These are phyloP conservation scores for Orussus abietinus DNA, from an alignment of 1,140 invertebrate species.

Conservation along the genomic window DNA sequence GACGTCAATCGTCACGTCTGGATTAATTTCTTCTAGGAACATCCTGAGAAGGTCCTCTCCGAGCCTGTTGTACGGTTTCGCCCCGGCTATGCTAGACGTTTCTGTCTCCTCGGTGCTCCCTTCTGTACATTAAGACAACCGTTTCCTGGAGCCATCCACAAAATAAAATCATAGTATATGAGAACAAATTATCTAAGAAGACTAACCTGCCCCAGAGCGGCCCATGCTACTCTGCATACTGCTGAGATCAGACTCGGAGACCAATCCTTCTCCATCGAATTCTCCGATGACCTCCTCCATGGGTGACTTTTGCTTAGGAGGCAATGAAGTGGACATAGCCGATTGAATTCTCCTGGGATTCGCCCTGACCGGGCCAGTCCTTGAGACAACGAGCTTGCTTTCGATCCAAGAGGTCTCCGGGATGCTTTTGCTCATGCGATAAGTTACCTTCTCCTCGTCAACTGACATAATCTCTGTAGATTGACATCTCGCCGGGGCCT, in stretches of 20 bases:
- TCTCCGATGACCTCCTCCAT: slow-evolving; percentile 34
- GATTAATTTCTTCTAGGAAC: slow-evolving; percentile 84
- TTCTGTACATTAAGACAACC: slow-evolving; percentile 26
- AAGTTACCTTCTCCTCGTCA: slow-evolving; percentile 30
- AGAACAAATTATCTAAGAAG: slow-evolving; percentile 2
- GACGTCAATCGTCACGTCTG: slow-evolving; percentile 79
- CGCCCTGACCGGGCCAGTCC: slow-evolving; percentile 46
- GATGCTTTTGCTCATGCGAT: slow-evolving; percentile 54
- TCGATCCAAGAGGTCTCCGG: slow-evolving; percentile 65
- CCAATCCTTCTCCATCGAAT: slow-evolving; percentile 40
- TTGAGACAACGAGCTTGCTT: slow-evolving; percentile 59
- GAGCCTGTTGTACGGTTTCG: slow-evolving; percentile 61
- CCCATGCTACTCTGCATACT: slow-evolving; percentile 58
- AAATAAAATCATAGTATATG: slow-evolving; percentile 5
- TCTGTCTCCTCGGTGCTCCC: slow-evolving; percentile 55
- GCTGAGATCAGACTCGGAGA: slow-evolving; percentile 54
- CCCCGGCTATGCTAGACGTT: slow-evolving; percentile 46
- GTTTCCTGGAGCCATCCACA: no score
- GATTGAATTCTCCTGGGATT: slow-evolving; percentile 34
- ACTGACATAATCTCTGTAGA: slow-evolving; percentile 13
- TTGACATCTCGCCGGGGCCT: slow-evolving; percentile 36
- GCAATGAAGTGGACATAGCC: slow-evolving; percentile 45
- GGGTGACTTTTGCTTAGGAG: slow-evolving; percentile 44
- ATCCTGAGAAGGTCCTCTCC: slow-evolving; percentile 83
- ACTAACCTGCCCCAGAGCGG: slow-evolving; percentile 50